Evolutionary conservation across 2,113 vertebrate genomes (phyloP), one percentile per base, ranked within the genome.

Genomic region (Colistium nudipinnis): DNA sequence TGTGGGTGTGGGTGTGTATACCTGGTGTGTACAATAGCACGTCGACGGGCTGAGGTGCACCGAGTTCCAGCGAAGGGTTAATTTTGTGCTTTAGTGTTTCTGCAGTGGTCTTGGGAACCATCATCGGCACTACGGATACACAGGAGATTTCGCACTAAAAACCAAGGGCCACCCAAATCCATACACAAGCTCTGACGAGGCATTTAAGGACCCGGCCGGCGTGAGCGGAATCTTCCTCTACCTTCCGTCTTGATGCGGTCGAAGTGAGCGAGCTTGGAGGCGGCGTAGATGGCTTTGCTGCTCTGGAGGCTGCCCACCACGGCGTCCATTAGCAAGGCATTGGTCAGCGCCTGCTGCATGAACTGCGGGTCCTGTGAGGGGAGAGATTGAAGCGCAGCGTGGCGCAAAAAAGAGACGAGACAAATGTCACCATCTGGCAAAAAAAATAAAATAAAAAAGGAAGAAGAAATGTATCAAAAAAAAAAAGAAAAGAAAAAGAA

Each of bases 1-100:
- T 96, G 39, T 60, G 6, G 25, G 60, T 67, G 38, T 72, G 20
- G 51, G 35, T 25, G 48, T 52, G 16, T 28, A 55, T 84, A 99
- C 98, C 98, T 89, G 97, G 95, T 0, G 95, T 98, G 78, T 99
- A 99, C 0, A 98, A 84, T 71, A 99, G 89, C 14, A 94, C 93
- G 7, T 98, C 96, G 24, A 99, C 75, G 7, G 95, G 93, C 38
- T 92, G 95, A 4, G 97, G 95, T 25, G 86, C 74, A 0, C 93
- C 91, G 53, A 96, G 95, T 25, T 94, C 96, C 25, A 94, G 90
- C 0, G 95, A 98, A 2, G 97, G 97, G 75, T 96, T 99, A 25
- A 99, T 99, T 81, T 96, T 98, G 88, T 98, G 97, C 54, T 97
- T 98, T 62, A 99, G 89, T 0, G 95, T 96, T 70, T 99, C 98